These are phyloP conservation scores for Clunio marinus DNA, from an alignment of 2,888 invertebrate genomes.

Conservation along the genomic window DNA sequence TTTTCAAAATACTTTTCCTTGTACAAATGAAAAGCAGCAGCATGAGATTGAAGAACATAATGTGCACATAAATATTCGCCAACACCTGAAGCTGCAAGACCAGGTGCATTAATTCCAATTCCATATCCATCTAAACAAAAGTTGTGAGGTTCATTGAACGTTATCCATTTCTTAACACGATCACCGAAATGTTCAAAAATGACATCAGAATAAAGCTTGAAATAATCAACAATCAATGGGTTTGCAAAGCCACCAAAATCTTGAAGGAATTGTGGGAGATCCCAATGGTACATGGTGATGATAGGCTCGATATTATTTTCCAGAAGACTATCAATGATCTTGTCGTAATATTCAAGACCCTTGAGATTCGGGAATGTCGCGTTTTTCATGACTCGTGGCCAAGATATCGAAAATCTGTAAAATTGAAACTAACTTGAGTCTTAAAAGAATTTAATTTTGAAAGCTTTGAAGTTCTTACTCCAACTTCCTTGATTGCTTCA, in stretches of 20 bases:
- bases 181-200: conserved; percentile 54
- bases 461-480: conserved; percentile 45
- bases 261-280: conserved; percentile 56
- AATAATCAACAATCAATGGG: conserved; percentile 55
- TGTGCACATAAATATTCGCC: conserved; percentile 57
- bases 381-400: conserved; percentile 61
- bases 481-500: conserved; percentile 53
- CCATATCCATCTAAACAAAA: conserved; percentile 51
- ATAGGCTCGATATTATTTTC: conserved; percentile 57
- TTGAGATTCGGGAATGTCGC: conserved; percentile 56
- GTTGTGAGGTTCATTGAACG: conserved; percentile 57
- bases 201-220: conserved; percentile 56
- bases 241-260: conserved; percentile 60
- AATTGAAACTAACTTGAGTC: neutral
- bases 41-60: conserved; percentile 57
- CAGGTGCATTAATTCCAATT: conserved; percentile 47
- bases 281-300: conserved; percentile 62
- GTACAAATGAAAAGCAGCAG: conserved; percentile 52
- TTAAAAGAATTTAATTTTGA: neutral
- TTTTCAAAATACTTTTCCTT: conserved; percentile 48
- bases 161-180: conserved; percentile 53
- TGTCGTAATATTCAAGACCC: conserved; percentile 64
- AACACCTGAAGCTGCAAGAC: conserved; percentile 49
- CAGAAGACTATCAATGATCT: conserved; percentile 59
- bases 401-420: conserved; percentile 60